These are phyloP conservation scores for Heliconius sara DNA, from an alignment of 2,888 invertebrate species.

Conservation along the genomic window DNA sequence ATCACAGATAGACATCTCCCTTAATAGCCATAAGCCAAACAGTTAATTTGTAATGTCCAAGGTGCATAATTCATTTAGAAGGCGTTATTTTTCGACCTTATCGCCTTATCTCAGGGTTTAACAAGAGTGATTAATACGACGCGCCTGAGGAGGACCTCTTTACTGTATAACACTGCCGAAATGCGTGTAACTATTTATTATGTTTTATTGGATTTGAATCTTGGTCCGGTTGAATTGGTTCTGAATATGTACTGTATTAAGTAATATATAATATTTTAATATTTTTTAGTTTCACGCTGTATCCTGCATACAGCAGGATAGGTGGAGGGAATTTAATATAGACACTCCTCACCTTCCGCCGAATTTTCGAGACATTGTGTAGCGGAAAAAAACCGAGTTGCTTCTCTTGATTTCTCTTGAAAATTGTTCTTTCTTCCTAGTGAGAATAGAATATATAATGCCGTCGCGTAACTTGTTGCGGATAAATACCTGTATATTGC, in stretches of 20 bases:
- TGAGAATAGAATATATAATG: too few relatives aligned
- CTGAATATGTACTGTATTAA: too few relatives aligned
- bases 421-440: too few relatives aligned
- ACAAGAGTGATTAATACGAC: conserved; percentile 77
- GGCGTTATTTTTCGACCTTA: conserved; percentile 77
- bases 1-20: conserved; percentile 57
- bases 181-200: conserved; percentile 51
- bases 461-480: too few relatives aligned
- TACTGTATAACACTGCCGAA: conserved; percentile 58
- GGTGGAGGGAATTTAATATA: neutral
- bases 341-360: neutral
- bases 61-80: conserved; percentile 64
- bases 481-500: too few relatives aligned
- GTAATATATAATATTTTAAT: neutral
- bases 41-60: conserved; percentile 67
- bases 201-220: conserved; percentile 17
- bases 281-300: neutral
- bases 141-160: conserved; percentile 65
- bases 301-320: neutral
- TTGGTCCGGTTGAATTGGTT: neutral
- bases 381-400: too few relatives aligned
- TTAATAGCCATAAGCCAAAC: conserved; percentile 64
- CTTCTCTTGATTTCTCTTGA: too few relatives aligned
- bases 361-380: too few relatives aligned
- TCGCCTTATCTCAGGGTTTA: conserved; percentile 70